These are phyloP conservation scores for Nebria brevicollis DNA, from an alignment of 2,888 invertebrate species.

Conservation along the genomic window DNA sequence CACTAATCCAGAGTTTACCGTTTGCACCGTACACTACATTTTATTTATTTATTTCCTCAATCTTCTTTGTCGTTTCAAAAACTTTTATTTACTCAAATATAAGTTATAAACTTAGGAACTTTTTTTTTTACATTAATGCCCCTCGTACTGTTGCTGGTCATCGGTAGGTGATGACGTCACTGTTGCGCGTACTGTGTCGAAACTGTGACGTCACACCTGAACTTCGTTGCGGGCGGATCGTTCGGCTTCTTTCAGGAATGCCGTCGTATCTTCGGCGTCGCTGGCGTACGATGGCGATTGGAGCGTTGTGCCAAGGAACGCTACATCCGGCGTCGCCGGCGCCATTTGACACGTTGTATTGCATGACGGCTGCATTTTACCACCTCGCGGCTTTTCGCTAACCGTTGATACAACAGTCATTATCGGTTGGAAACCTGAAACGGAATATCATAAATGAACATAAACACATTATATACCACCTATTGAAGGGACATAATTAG, in stretches of 20 bases:
- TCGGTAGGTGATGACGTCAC: not conserved
- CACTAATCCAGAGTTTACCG: not conserved
- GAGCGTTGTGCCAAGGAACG: constrained; percentile 51
- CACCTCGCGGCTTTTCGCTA: constrained; percentile 61
- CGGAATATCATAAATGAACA: constrained; percentile 46
- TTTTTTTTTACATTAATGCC: constrained; percentile 51
- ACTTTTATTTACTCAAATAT: constrained; percentile 14
- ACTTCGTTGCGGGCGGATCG: constrained; percentile 65
- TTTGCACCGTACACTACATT: constrained; percentile 15
- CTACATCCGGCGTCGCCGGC: constrained; percentile 57
- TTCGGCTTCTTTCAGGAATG: constrained; percentile 55
- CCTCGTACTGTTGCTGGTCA: constrained; percentile 10
- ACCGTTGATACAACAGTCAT: constrained; percentile 66
- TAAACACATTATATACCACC: not conserved
- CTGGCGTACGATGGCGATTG: constrained; percentile 52
- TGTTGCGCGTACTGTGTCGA: constrained; percentile 57
- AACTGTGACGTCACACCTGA: constrained; percentile 74
- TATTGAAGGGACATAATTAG: constrained; percentile 26
- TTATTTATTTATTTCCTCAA: not conserved
- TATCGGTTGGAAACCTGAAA: constrained; percentile 70
- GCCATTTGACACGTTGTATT: constrained; percentile 50
- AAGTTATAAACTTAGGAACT: constrained; percentile 60
- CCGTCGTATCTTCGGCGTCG: constrained; percentile 50
- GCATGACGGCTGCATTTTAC: constrained; percentile 52
- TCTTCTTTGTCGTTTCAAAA: not conserved